Base-by-base conservation (phyloP, 2,797 vertebrate genomes). In the Otolemur crassicaudatus region DNA sequence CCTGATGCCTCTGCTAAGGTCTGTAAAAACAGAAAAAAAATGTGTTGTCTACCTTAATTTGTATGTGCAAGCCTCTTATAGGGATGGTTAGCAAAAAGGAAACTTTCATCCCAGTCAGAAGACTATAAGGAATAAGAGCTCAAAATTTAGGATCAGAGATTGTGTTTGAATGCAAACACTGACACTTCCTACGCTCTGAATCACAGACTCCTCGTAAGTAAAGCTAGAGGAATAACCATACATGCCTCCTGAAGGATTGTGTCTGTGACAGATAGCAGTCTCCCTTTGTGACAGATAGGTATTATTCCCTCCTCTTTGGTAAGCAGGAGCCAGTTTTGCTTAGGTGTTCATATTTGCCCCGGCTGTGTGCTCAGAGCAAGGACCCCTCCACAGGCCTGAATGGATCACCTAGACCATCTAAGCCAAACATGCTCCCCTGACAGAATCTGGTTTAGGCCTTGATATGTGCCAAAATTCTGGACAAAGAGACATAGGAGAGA, bases 401-500 rank as follows among this genome's bases (percentile, higher is more conserved):
- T 40, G 23, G 23, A 83, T 91, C 53, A 77, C 75, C 13, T 73
- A 86, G 10, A 75, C 16, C 29, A 11, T 77, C 25, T 60, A 89
- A 80, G 14, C 34, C 46, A 85, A 96, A 93, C 6, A 34, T 7
- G 5, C 19, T 19, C 9, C 56, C 23, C 23, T n/a, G 11, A 79
- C 2, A 96, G n/a, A 92, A 82, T 87, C 22, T 60, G n/a, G 4
- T 67, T 93, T 90, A 90, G 46, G 46, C 19, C 85, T 85, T 34
- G 16, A n/a, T 29, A 65, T 60, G 16, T 80, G 76, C 92, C 60
- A 88, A 93, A 69, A 65, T 69, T 87, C 56, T 93, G 6, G 19
- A 23, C 13, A 70, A 90, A 87, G 16, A 43, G 6, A 60, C 23
- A 29, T 3, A 23, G 19, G 27, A 87, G 19, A 10, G 31, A 4